Evolutionary conservation across 1,140 invertebrate species (phyloP).

Genomic region (Catajapyx aquilonaris): DNA sequence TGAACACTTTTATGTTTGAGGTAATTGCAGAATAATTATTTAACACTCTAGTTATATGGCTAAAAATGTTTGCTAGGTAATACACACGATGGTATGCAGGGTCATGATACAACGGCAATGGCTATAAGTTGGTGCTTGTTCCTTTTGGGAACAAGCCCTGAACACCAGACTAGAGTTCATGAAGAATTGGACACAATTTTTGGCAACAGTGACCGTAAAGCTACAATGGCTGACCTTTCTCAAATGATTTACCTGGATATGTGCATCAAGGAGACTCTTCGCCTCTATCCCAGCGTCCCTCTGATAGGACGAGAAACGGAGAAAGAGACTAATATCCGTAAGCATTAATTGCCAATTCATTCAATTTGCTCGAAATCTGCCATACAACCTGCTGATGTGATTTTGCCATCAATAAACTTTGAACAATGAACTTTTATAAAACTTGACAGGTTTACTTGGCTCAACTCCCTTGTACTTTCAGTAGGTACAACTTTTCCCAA

Average conservation of each 20-base stretch:
- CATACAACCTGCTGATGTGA: constrained; percentile 3
- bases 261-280: no score
- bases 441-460: no score
- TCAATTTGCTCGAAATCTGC: background rate
- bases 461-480: no score
- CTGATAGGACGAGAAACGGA: constrained; percentile 49
- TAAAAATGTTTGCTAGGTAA: background rate
- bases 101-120: constrained; percentile 27
- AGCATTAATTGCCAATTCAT: constrained; percentile 12
- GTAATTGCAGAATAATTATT: constrained; percentile 3
- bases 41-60: no score
- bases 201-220: constrained; percentile 22
- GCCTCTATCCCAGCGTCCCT: constrained; percentile 68
- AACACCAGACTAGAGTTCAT: constrained; percentile 16
- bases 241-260: constrained; percentile 69
- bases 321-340: constrained; percentile 40
- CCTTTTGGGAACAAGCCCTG: no score
- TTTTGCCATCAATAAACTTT: no score
- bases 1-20: constrained; percentile 27
- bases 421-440: no score
- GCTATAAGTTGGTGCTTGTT: no score
- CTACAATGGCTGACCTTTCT: constrained; percentile 49
- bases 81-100: constrained; percentile 12
- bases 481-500: constrained; percentile 17
- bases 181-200: constrained; percentile 24